Percentiles rank a stretch among this genome's conserved stretches.
These are phyloP conservation scores for Remorina albescens DNA, from an alignment of 2,797 vertebrate genomes.

Conservation along the genomic window DNA sequence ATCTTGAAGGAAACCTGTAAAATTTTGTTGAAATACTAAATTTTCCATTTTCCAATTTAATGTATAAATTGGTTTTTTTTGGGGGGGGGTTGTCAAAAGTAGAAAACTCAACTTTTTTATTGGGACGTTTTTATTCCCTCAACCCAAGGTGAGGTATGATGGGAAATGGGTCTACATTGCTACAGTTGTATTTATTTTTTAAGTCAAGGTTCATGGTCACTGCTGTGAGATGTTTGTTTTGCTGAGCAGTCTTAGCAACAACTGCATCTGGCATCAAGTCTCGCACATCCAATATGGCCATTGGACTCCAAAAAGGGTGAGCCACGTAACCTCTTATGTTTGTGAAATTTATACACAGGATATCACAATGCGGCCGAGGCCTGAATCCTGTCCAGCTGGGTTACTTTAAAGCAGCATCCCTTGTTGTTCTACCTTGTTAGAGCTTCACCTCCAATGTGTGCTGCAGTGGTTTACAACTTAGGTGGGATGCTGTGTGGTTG, in stretches of 20 bases:
- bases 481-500: not conserved
- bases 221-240: not conserved
- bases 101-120: not conserved
- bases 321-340: conserved; percentile 23
- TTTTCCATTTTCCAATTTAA: conserved; percentile 8
- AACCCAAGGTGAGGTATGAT: not conserved
- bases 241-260: not conserved
- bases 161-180: not conserved
- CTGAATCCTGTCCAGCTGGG: conserved; percentile 40
- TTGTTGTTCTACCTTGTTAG: conserved; percentile 48
- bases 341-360: conserved; percentile 31
- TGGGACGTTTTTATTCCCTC: not conserved
- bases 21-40: not conserved
- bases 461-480: conserved; percentile 8
- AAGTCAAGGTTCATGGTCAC: not conserved
- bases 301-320: not conserved
- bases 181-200: no score
- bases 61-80: no score
- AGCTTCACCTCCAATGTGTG: conserved; percentile 40
- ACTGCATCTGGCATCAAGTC: conserved; percentile 23
- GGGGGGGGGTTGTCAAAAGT: no score
- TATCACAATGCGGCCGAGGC: conserved; percentile 23
- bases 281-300: not conserved
- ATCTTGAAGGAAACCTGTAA: not conserved
- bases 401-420: conserved; percentile 40